Percentiles rank a stretch among this genome's conserved stretches.
Evolutionary conservation across 1,140 invertebrate genomes (phyloP).

Genomic region (Drosophila paulistorum): DNA sequence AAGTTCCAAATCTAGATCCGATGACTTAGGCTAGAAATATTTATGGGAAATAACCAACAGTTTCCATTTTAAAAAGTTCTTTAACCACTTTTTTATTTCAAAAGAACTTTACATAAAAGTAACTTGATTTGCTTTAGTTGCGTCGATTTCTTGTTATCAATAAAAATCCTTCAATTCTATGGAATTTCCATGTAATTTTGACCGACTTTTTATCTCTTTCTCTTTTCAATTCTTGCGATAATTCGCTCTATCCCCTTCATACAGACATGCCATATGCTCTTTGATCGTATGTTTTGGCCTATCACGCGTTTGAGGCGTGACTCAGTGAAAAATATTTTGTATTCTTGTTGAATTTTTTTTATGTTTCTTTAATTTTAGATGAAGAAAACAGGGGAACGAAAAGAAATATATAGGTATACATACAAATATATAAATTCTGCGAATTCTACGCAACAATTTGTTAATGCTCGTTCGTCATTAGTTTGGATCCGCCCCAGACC

Average conservation of each 20-base stretch:
- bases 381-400: conserved; percentile 5
- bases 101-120: no score
- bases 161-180: not conserved
- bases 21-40: no score
- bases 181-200: not conserved
- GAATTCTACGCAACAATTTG: conserved; percentile 8
- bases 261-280: conserved; percentile 11
- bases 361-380: conserved; percentile 39
- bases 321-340: conserved; percentile 37
- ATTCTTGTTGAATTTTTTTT: conserved; percentile 12
- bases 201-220: not conserved
- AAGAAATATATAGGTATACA: no score
- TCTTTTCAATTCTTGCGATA: not conserved
- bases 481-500: conserved; percentile 20
- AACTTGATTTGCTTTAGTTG: no score
- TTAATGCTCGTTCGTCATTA: conserved; percentile 47
- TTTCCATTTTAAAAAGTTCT: no score
- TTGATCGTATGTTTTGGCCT: conserved; percentile 37
- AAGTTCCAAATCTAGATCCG: no score
- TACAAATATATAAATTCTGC: conserved; percentile 11
- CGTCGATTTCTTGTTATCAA: not conserved
- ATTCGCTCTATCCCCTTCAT: not conserved
- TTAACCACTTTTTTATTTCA: no score
- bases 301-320: conserved; percentile 70
- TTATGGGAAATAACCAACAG: no score